A percentile compares a stretch with the other conserved stretches of the same genome.
phyloP scores from a whole-genome alignment of 2,888 invertebrate species.

The Arctia plantaginis region DNA sequence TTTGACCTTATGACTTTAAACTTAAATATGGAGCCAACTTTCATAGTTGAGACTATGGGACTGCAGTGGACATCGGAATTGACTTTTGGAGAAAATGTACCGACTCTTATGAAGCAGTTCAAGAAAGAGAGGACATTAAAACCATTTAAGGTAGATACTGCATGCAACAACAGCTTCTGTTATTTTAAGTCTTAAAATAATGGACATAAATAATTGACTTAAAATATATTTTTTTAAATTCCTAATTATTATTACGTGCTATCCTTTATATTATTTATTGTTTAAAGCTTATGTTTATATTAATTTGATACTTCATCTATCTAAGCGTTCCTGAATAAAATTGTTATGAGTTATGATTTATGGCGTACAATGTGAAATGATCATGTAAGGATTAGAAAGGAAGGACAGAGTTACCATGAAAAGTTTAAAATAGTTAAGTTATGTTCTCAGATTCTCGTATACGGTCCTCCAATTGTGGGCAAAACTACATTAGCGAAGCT shows the following conservation, averaged over 20 bases:
- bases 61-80: conserved; percentile 85
- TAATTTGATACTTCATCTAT: not conserved
- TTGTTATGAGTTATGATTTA: not conserved
- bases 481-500: conserved; percentile 87
- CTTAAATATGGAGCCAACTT: conserved; percentile 87
- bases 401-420: not conserved
- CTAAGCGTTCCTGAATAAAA: not conserved
- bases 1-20: conserved; percentile 87
- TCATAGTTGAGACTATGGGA: conserved; percentile 81
- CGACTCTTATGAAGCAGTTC: conserved; percentile 81
- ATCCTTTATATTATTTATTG: not conserved
- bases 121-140: conserved; percentile 83
- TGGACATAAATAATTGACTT: no score
- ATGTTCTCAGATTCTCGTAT: conserved; percentile 78
- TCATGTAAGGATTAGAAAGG: not conserved
- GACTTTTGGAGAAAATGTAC: conserved; percentile 79
- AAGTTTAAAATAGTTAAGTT: not conserved
- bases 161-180: not conserved
- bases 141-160: conserved; percentile 81
- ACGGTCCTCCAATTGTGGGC: conserved; percentile 89
- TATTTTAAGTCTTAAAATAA: not conserved
- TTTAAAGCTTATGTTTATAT: not conserved
- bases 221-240: no score
- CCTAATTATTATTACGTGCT: no score
- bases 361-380: not conserved